Evolutionary conservation across 2,888 invertebrate genomes (phyloP), one percentile per base, ranked within the genome.

Genomic region (Lysandra coridon): DNA sequence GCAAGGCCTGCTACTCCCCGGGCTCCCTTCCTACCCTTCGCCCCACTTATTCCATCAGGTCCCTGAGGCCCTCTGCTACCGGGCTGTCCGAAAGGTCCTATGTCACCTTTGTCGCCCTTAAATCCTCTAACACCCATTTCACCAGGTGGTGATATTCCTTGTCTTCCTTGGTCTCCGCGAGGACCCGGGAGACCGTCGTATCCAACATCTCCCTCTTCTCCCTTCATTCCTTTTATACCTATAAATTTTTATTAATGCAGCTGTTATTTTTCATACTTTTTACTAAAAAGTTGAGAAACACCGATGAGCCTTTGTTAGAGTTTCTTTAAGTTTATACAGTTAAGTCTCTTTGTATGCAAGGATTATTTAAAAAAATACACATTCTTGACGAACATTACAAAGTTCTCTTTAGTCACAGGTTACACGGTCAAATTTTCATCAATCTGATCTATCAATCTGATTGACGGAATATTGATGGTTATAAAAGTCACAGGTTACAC

Each of bases 41-140:
- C 80, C n/a, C 97, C 98, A 0, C 95, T 92, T 80, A 95, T 92
- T 6, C 98, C 98, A 85, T 95, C 95, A 0, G 92, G 86, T 12
- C 98, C 98, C 40, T 3, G 82, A 79, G 75, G 57, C 33, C 94
- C 94, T 78, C 79, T 85, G 12, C 86, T 85, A 57, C 97, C 97
- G 5, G 95, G 89, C 4, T 89, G 87, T 77, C 98, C 98, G 62
- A 88, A 92, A 0, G 95, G 95, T 23, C 98, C 97, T 64, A 89
- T 87, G 80, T 95, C 95, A 69, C 98, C 98, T 40, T 93, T 95
- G 76, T 95, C 89, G 57, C 98, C 98, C 1, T 94, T 90, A 82
- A 95, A 95, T 4, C 98, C 98, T 88, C 96, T 97, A 12, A 92
- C 87, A 23, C 98, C 98, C 49, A 84, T 83, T 30, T 84, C 83